Base-by-base conservation (phyloP, 2,113 vertebrate genomes). In the Rhizomys pruinosus region DNA sequence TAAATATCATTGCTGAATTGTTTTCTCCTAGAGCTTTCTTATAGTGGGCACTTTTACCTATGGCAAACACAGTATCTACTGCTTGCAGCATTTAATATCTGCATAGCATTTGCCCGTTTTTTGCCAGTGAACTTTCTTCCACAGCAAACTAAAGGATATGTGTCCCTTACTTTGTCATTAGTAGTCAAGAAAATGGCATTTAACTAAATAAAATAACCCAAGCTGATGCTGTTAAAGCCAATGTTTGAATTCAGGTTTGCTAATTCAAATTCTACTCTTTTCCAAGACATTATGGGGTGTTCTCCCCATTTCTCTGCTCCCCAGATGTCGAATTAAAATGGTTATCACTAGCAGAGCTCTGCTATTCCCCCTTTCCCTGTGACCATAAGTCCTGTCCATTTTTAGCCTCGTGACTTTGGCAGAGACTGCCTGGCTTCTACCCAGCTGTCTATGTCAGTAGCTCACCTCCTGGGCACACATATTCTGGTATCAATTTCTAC, bases 401-500 rank as follows among this genome's bases (percentile, higher is more conserved):
- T 22, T 80, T 61, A 95, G 52, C 32, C 61, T 71, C 23, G 27
- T 39, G n/a, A 77, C 17, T 91, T 90, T 89, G 77, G 92, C 88
- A 63, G 42, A 39, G 34, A 32, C 39, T 64, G n/a, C n/a, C 34
- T 96, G 93, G 66, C 55, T 93, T 32, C 17, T 27, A 55, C 4
- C 63, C 73, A 87, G 15, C 44, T 42, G 52, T 87, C 44, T 89
- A 34, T 25, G 4, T 93, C 47, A 52, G 64, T 90, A 85, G 47
- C 78, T 94, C 77, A 59, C 47, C 37, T 81, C 61, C 78, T 84
- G 61, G 66, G 66, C 42, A 90, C 55, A 59, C 47, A 78, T 96
- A 61, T 87, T 91, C 87, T 84, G 61, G 27, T 84, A 95, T 95
- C 89, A 95, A 96, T 93, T 84, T 89, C 63, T 37, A 77, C 29